Evolutionary conservation across 2,888 invertebrate species (phyloP).

Genomic region (Napeogenes sylphis): DNA sequence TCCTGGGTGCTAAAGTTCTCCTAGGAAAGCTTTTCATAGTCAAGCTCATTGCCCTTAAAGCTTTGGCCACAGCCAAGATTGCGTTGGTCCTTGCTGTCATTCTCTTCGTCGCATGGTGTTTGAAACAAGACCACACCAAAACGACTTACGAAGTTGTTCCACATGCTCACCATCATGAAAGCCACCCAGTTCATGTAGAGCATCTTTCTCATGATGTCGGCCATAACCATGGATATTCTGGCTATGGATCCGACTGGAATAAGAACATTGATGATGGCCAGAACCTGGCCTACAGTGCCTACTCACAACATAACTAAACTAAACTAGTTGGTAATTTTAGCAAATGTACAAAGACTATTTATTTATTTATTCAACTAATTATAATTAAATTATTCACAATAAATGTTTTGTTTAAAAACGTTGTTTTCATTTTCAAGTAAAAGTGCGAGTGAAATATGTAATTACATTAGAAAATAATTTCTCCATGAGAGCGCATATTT

Average conservation of each 20-base stretch:
- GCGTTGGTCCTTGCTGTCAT: constrained; percentile 86
- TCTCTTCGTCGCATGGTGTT: constrained; percentile 73
- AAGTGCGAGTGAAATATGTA: constrained; percentile 16
- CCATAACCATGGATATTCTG: constrained; percentile 50
- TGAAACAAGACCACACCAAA: constrained; percentile 67
- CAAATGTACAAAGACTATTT: constrained; percentile 68
- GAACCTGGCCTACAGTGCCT: constrained; percentile 84
- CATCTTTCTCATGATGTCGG: constrained; percentile 63
- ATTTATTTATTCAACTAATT: constrained; percentile 64
- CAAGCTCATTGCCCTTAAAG: constrained; percentile 89
- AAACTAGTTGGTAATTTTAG: constrained; percentile 39
- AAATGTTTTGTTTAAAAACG: constrained; percentile 45
- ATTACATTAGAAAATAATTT: constrained; percentile 17
- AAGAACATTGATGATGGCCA: constrained; percentile 81
- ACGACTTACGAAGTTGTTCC: constrained; percentile 71
- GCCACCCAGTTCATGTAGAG: constrained; percentile 80
- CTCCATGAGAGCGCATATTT: constrained; percentile 24
- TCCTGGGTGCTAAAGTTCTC: constrained; percentile 70
- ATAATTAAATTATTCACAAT: constrained; percentile 64
- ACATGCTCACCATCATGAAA: constrained; percentile 73
- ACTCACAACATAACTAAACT: constrained; percentile 60
- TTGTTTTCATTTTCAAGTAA: constrained; percentile 36
- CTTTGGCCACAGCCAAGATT: constrained; percentile 88
- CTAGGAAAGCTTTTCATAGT: constrained; percentile 82
- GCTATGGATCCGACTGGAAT: constrained; percentile 69